phyloP scores from a whole-genome alignment of 2,797 vertebrate species.

The Tragelaphus oryx region DNA sequence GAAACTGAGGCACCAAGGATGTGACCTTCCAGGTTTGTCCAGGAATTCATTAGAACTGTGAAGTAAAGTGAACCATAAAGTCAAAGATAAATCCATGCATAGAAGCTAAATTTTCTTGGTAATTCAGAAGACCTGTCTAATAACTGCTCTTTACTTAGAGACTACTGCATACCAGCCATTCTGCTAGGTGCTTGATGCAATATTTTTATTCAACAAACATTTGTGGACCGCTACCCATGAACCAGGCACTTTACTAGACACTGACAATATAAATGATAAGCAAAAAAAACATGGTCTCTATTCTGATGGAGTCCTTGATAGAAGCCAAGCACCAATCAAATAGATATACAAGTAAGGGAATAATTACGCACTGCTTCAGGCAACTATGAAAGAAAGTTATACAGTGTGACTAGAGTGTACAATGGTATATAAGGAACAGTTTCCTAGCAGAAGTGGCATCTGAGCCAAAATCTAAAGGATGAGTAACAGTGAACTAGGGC shows the following conservation, averaged over 20 bases:
- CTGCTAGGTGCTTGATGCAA: not conserved
- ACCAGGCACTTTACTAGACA: not conserved
- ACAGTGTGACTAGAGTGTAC: not conserved
- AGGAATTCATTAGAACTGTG: not conserved
- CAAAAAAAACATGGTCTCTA: not conserved
- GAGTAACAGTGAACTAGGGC: not conserved
- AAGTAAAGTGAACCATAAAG: not conserved
- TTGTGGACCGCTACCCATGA: not conserved
- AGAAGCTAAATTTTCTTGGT: not conserved
- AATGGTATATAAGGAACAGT: not conserved
- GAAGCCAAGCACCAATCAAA: not conserved
- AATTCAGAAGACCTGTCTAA: not conserved
- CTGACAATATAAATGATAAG: not conserved
- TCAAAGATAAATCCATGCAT: not conserved
- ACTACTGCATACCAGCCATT: not conserved
- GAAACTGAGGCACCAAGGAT: not conserved
- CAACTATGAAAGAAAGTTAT: not conserved
- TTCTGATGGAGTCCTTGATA: not conserved
- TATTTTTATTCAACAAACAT: not conserved
- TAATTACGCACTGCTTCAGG: not conserved
- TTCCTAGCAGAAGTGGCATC: not conserved
- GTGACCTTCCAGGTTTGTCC: not conserved
- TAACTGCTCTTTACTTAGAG: not conserved
- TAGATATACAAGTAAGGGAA: not conserved
- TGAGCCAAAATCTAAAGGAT: not conserved